Evolutionary conservation across 92 coral and sea anemone genomes (phyloP).

Genomic region (Epizoanthus ramosus): DNA sequence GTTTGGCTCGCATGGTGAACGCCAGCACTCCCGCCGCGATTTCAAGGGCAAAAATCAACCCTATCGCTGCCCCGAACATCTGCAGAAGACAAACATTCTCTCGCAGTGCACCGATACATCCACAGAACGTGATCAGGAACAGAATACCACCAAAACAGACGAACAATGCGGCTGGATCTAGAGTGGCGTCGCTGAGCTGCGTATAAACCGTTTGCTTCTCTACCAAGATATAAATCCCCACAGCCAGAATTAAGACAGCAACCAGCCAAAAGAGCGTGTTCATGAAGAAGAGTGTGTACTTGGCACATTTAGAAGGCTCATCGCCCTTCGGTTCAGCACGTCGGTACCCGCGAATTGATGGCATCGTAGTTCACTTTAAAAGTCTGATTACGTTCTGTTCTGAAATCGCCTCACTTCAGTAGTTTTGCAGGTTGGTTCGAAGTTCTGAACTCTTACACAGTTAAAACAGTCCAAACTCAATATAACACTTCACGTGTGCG

Average conservation of each 20-base stretch:
- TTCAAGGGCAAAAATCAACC: constrained; percentile 60
- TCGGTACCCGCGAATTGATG: constrained; percentile 34
- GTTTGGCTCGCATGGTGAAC: constrained; percentile 58
- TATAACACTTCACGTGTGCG: not conserved
- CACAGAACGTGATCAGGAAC: constrained; percentile 86
- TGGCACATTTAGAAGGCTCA: constrained; percentile 68
- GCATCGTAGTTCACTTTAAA: constrained; percentile 14
- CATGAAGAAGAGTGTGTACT: constrained; percentile 79
- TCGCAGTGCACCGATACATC: constrained; percentile 90
- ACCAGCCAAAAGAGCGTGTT: constrained; percentile 83
- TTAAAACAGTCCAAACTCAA: not conserved
- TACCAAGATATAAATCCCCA: constrained; percentile 73
- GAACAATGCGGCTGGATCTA: constrained; percentile 79
- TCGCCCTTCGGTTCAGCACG: constrained; percentile 55
- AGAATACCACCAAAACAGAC: constrained; percentile 68
- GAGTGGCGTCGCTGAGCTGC: constrained; percentile 63
- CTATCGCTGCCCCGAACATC: constrained; percentile 57
- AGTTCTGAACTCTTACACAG: not conserved
- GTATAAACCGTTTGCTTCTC: constrained; percentile 72
- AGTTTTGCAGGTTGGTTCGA: not conserved
- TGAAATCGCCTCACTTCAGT: not conserved
- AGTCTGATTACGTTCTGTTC: too few relatives aligned
- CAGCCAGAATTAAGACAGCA: constrained; percentile 64
- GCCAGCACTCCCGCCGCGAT: constrained; percentile 63
- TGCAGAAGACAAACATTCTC: constrained; percentile 86